Percentiles rank a stretch among this genome's conserved stretches.
Evolutionary conservation across 2,888 invertebrate genomes (phyloP).

Genomic region (Biston stratarius): DNA sequence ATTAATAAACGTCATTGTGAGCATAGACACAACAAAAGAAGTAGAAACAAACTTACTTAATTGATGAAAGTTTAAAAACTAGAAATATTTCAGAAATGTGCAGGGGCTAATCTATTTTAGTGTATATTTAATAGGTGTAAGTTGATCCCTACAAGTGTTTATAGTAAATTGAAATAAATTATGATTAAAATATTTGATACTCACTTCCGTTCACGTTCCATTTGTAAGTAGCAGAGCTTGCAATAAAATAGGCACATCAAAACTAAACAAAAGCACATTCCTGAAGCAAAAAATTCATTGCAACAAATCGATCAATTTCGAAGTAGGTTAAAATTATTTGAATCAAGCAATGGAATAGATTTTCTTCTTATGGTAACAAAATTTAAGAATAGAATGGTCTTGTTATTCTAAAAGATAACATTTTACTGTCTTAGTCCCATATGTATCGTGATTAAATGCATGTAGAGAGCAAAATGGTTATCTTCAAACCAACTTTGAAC

Average conservation of each 20-base stretch:
- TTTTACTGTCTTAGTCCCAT: no score
- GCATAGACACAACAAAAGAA: background rate
- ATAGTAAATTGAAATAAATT: background rate
- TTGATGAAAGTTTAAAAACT: no score
- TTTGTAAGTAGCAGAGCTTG: conserved; percentile 37
- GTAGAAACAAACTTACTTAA: no score
- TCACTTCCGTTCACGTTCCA: conserved; percentile 25
- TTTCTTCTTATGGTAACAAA: background rate
- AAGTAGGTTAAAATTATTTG: background rate
- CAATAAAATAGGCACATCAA: conserved; percentile 35
- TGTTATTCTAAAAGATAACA: no score
- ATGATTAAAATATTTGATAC: conserved; percentile 19
- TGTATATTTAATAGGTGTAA: background rate
- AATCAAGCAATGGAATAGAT: background rate
- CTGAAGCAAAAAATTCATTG: conserved; percentile 50
- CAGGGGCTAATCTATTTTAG: background rate
- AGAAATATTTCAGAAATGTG: background rate
- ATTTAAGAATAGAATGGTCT: background rate
- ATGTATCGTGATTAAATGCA: no score
- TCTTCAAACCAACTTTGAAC: no score
- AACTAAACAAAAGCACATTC: conserved; percentile 52
- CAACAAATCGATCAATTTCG: conserved; percentile 20
- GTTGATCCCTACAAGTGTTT: background rate
- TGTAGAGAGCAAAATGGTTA: no score
- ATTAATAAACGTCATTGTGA: background rate